These are phyloP conservation scores for Sinelater perroti DNA, from an alignment of 2,888 invertebrate species.

Conservation along the genomic window DNA sequence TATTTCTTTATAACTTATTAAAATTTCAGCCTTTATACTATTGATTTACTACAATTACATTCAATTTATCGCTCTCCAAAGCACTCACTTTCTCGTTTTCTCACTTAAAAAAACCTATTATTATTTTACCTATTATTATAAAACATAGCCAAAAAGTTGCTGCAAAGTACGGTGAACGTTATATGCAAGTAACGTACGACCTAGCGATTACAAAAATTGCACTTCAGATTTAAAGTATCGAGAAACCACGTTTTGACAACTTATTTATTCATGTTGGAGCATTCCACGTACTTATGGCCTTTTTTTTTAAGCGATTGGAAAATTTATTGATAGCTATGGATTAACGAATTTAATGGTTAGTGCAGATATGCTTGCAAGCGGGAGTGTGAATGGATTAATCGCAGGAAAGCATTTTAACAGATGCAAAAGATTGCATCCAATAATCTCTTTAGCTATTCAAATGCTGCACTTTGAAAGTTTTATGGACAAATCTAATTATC, in stretches of 20 bases:
- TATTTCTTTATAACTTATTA: too few relatives aligned
- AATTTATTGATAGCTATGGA: constrained; percentile 42
- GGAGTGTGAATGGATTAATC: constrained; percentile 44
- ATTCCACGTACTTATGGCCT: constrained; percentile 47
- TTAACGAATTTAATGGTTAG: constrained; percentile 40
- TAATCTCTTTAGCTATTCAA: constrained; percentile 23
- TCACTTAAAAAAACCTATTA: too few relatives aligned
- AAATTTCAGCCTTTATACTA: too few relatives aligned
- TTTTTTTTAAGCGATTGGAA: constrained; percentile 46
- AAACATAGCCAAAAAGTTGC: constrained; percentile 42
- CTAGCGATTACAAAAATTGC: constrained; percentile 47
- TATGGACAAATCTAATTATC: background rate
- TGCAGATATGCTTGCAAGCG: constrained; percentile 43
- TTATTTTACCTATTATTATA: too few relatives aligned
- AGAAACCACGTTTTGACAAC: constrained; percentile 40
- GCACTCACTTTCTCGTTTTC: too few relatives aligned
- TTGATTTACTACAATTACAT: too few relatives aligned
- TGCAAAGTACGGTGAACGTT: constrained; percentile 30
- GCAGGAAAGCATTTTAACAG: constrained; percentile 48
- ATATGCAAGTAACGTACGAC: constrained; percentile 45
- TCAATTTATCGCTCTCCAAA: too few relatives aligned
- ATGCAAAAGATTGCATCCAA: constrained; percentile 45
- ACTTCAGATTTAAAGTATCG: constrained; percentile 40
- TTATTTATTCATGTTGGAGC: constrained; percentile 47
- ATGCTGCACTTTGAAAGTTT: background rate